Conservation (phyloP, 1,140 invertebrate genomes). For the Gryon sp. region DNA sequence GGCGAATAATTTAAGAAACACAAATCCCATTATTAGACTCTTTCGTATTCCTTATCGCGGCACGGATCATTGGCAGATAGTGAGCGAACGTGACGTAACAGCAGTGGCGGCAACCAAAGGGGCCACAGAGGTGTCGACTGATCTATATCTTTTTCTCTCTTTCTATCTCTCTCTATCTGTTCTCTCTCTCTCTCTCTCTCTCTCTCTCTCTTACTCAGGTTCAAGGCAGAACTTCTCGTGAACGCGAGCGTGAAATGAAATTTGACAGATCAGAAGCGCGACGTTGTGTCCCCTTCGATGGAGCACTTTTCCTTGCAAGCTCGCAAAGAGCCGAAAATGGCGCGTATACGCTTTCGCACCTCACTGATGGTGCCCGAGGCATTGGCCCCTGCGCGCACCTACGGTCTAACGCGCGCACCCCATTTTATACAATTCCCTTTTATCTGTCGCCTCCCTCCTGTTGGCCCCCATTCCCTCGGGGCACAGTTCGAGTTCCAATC, state of each 20-base stretch:
- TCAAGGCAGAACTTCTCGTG: no score
- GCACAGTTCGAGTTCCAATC: slow-evolving; percentile 76
- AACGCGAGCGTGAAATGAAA: slow-evolving; percentile 78
- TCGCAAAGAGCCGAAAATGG: slow-evolving; percentile 66
- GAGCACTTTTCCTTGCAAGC: slow-evolving; percentile 48
- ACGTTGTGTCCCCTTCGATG: slow-evolving; percentile 53
- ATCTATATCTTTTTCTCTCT: slow-evolving; percentile 71
- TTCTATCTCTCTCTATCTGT: no score
- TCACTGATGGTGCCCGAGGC: slow-evolving; percentile 71
- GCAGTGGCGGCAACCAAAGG: slow-evolving; percentile 24
- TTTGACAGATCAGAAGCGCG: slow-evolving; percentile 77
- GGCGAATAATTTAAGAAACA: slow-evolving; percentile 51
- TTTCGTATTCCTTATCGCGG: slow-evolving; percentile 35
- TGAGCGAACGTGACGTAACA: slow-evolving; percentile 56
- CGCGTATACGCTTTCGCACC: slow-evolving; percentile 69
- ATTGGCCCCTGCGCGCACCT: slow-evolving; percentile 43
- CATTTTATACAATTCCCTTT: slow-evolving; percentile 80
- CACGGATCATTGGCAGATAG: slow-evolving; percentile 60
- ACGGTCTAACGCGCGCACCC: slow-evolving; percentile 66
- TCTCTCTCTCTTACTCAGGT: no score
- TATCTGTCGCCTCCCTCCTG: slow-evolving; percentile 75
- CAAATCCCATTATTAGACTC: slow-evolving; percentile 61
- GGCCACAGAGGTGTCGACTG: slow-evolving; percentile 69
- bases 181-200: no score
- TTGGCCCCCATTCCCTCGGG: slow-evolving; percentile 73